These are phyloP conservation scores for Pangasius krempfi DNA, from an alignment of 2,797 vertebrate species.

Conservation along the genomic window DNA sequence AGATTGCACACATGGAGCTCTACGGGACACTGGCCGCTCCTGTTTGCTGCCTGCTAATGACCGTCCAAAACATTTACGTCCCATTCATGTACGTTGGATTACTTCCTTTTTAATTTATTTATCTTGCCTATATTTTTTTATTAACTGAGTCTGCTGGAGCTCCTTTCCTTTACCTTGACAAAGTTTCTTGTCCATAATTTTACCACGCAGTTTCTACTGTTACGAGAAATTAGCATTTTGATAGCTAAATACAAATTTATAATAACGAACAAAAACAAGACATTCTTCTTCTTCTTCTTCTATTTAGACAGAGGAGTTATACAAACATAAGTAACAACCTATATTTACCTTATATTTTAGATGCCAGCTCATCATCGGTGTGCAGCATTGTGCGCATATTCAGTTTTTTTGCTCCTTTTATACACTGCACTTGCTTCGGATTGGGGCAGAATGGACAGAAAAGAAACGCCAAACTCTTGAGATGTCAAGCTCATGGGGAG, in stretches of 20 bases:
- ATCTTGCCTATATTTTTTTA: not conserved
- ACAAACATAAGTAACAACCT: not conserved
- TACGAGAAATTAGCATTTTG: not conserved
- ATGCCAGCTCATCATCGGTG: not conserved
- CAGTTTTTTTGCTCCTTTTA: constrained; percentile 3
- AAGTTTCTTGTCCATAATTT: constrained; percentile 12
- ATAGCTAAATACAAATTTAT: not conserved
- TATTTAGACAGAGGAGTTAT: not conserved
- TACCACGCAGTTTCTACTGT: not conserved
- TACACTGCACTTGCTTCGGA: constrained; percentile 7
- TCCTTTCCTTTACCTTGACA: constrained; percentile 12
- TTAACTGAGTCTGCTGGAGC: not conserved
- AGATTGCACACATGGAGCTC: constrained; percentile 74
- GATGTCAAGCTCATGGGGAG: not conserved
- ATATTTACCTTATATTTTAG: not conserved
- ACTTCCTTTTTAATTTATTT: not conserved
- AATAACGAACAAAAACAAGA: not conserved
- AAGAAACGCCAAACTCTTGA: constrained; percentile 3
- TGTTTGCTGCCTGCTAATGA: constrained; percentile 1
- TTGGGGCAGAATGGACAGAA: not conserved
- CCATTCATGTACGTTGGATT: not conserved
- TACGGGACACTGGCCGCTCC: constrained; percentile 45
- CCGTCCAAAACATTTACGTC: not conserved
- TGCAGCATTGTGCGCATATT: not conserved
- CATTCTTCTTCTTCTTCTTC: too few relatives aligned